phyloP scores from a whole-genome alignment of 2,888 invertebrate genomes.

The Hemaris fuciformis region DNA sequence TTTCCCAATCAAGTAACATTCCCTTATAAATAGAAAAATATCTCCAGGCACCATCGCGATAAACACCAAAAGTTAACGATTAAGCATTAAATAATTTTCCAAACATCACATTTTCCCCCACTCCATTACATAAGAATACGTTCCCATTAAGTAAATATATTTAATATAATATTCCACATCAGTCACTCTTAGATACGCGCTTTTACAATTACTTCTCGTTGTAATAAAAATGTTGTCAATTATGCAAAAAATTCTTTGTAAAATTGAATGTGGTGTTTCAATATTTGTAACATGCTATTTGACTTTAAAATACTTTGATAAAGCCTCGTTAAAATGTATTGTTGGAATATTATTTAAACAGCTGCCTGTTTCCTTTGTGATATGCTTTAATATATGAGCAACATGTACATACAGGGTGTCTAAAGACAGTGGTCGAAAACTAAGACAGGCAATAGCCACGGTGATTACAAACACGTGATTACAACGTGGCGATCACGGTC shows the following conservation, averaged over 20 bases:
- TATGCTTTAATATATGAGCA: slow-evolving; percentile 11
- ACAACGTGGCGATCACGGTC: too few relatives aligned
- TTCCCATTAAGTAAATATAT: not conserved
- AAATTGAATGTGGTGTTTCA: not conserved
- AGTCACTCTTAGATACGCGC: not conserved
- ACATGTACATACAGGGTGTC: not conserved
- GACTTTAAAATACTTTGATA: not conserved
- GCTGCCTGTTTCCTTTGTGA: slow-evolving; percentile 1
- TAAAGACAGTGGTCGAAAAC: too few relatives aligned
- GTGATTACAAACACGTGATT: too few relatives aligned
- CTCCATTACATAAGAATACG: not conserved
- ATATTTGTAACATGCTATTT: not conserved
- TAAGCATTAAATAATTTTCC: slow-evolving; percentile 19
- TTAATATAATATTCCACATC: not conserved
- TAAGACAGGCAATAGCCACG: too few relatives aligned
- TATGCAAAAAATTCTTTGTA: not conserved
- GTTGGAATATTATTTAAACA: slow-evolving; percentile 1
- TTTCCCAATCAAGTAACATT: not conserved
- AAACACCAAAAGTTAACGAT: slow-evolving; percentile 23
- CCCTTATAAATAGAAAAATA: not conserved
- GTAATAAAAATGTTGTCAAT: not conserved
- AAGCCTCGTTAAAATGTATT: slow-evolving; percentile 17
- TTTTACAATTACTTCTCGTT: not conserved
- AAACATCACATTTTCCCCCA: not conserved
- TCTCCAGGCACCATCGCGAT: slow-evolving; percentile 50